phyloP scores from a whole-genome alignment of 2,797 vertebrate genomes.

The Gymnothorax reevesii region DNA sequence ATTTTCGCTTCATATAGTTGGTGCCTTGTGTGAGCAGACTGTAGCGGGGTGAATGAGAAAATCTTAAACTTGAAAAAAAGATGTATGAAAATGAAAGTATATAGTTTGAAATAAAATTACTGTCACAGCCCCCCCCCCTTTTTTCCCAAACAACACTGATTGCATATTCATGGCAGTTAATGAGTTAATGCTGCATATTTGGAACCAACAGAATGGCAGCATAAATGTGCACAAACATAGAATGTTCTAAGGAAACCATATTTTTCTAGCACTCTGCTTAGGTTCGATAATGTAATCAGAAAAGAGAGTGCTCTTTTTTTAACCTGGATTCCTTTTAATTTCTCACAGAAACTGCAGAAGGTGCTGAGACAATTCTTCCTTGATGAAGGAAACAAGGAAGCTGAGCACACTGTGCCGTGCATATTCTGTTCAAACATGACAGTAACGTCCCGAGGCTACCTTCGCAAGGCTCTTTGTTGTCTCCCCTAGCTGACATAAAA shows the following conservation, averaged over 20 bases:
- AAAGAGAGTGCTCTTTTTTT: conserved; percentile 52
- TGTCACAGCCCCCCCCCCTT: too few species aligned
- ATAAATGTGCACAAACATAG: conserved; percentile 11
- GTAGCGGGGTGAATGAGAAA: too few species aligned
- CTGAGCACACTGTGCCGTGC: conserved; percentile 55
- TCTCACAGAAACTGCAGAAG: conserved; percentile 48
- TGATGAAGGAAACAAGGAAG: conserved; percentile 35
- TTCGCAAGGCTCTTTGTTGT: conserved; percentile 57
- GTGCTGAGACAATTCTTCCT: conserved; percentile 55
- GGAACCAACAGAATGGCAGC: conserved; percentile 17
- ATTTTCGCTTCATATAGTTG: too few species aligned
- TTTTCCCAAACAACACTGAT: not conserved
- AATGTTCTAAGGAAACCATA: not conserved
- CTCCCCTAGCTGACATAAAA: conserved; percentile 69
- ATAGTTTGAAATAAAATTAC: too few species aligned
- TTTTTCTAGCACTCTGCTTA: conserved; percentile 31
- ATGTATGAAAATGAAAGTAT: too few species aligned
- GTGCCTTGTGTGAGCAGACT: too few species aligned
- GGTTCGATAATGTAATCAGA: conserved; percentile 63
- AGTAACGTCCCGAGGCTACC: conserved; percentile 63
- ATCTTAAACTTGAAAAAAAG: too few species aligned
- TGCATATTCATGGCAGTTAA: not conserved
- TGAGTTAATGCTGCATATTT: not conserved
- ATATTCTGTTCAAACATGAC: conserved; percentile 71
- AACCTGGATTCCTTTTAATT: conserved; percentile 44